Base-by-base conservation (phyloP, 2,797 vertebrate genomes). In the Halcyon chelicuti region DNA sequence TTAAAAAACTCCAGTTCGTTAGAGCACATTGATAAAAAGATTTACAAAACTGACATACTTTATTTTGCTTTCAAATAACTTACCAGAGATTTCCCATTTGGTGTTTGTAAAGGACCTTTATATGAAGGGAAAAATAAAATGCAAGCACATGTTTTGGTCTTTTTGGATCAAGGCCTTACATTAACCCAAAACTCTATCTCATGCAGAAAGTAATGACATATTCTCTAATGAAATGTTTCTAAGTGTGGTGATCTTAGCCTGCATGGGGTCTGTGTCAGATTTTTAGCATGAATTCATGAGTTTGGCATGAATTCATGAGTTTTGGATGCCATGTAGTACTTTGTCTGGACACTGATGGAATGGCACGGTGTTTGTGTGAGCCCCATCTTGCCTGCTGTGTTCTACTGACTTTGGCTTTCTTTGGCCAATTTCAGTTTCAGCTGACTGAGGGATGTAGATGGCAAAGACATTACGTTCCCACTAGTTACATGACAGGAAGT, bases 11-110 rank as follows among this genome's bases (percentile, higher is more conserved):
- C 23, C 49, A 60, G 28, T 85, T 93, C 5, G 7, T 77, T 84
- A 46, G 39, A 80, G 51, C 3, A 2, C 81, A 49, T 83, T 0
- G 2, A 52, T 91, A 66, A 93, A 83, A 95, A 89, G 46, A 76
- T 90, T 93, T 95, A 81, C 70, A 85, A 85, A 96, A 71, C 40
- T 76, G 86, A 67, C n/a, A 22, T 92, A 22, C 76, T 88, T 72
- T 66, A 74, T 78, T 93, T 94, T 93, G 39, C 40, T 94, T 94
- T 90, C 47, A 35, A 75, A 55, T 90, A 26, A 61, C 42, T 83
- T 65, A 42, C 26, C 3, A 54, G 65, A 74, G 51, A 46, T 74
- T 82, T 94, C 71, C 60, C 20, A 40, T 84, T 85, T 87, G 22
- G n/a, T 71, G 44, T 84, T 90, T 44, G 31, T 82, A 70, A 92